Evolutionary conservation across 2,888 invertebrate genomes (phyloP), one percentile per base, ranked within the genome.

Genomic region (Empis livida): DNA sequence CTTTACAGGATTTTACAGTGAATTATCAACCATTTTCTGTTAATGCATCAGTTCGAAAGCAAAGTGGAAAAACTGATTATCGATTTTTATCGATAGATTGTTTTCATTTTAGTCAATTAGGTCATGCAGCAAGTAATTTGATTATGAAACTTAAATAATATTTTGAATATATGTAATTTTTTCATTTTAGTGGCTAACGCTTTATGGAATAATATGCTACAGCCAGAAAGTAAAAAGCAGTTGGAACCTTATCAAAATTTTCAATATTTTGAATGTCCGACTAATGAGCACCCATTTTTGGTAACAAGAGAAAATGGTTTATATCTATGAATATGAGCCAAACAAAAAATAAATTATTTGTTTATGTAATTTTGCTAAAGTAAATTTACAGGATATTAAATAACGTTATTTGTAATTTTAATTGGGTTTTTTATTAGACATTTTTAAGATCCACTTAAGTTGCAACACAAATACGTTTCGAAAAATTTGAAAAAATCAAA

Each of bases 161-260:
- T 43, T 17, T 16, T 39, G 16, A 38, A 15, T 17, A 15, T 17
- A 3, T 40, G 44, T 49, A n/a, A 30, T 47, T 27, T 43, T 39
- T 41, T 46, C 31, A 43, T 27, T 43, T 55, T 45, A 38, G 78
- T 72, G 53, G 69, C 75, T 15, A 77, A 75, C 57, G 69, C 71
- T 11, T 55, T 78, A 3, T 80, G 80, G 80, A 79, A 79, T 56
- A 79, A 77, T 54, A 67, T 80, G 63, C 53, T 80, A 48, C 71
- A 78, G 59, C 71, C 73, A 13, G 67, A 72, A 1, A 72, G 71
- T 2, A 56, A 67, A 35, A 79, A 79, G 59, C 59, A 67, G 4
- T 46, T 45, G 5, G 55, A 57, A 11, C 60, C 53, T 52, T 49
- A 52, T 2, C 54, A 54, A 13, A 55, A 62, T 10, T 65, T 66